Conservation (phyloP, 1,140 invertebrate genomes). For the Trichomalopsis sarcophagae region DNA sequence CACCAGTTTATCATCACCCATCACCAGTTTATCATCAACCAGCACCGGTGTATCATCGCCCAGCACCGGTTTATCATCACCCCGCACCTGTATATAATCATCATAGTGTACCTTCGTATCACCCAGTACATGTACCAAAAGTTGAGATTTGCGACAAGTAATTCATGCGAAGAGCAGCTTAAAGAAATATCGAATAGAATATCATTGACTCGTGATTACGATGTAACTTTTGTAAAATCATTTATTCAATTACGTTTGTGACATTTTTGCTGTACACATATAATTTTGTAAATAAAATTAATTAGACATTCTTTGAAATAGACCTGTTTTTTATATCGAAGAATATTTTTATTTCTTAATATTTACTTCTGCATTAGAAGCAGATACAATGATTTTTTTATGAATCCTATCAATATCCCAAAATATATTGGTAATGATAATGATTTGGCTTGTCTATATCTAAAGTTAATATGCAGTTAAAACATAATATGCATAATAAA, state of each 20-base stretch:
- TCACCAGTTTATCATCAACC: constrained; percentile 44
- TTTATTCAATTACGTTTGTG: background rate
- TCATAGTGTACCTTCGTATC: background rate
- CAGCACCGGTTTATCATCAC: constrained; percentile 45
- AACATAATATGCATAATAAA: no score
- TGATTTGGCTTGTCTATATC: no score
- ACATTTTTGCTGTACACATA: background rate
- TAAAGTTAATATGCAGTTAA: no score
- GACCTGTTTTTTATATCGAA: background rate
- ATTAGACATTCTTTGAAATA: background rate
- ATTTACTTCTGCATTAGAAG: no score
- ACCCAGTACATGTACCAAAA: background rate
- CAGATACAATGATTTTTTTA: no score
- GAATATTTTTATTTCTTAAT: background rate
- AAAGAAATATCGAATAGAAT: background rate
- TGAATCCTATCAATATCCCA: no score
- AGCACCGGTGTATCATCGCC: constrained; percentile 43
- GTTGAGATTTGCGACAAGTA: constrained; percentile 30
- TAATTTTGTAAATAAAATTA: constrained; percentile 8
- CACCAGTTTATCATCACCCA: constrained; percentile 44
- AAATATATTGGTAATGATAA: no score
- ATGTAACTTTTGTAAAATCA: background rate
- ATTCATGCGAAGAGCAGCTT: constrained; percentile 22
- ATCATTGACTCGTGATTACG: no score
- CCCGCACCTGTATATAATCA: background rate